A percentile compares a stretch with the other conserved stretches of the same genome.
phyloP scores from a whole-genome alignment of 2,113 vertebrate species.

The zebrafish (Danio rerio) region DNA sequence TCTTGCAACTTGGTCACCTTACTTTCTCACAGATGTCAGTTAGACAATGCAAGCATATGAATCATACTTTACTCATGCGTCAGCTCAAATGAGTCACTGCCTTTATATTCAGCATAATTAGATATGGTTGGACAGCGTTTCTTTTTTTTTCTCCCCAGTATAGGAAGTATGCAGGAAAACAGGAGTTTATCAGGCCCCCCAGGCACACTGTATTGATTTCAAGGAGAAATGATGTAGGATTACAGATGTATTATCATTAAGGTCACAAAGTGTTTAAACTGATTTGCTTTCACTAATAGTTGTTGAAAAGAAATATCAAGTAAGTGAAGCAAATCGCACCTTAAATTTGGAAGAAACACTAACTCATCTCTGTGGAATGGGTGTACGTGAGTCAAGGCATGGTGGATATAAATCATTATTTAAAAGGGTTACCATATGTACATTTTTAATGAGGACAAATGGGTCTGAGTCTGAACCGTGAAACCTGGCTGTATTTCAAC shows the following conservation, averaged over 20 bases:
- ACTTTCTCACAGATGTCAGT: slow-evolving; percentile 4
- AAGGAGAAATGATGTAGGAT: not conserved
- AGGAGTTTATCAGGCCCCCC: not conserved
- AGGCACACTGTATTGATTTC: slow-evolving; percentile 6
- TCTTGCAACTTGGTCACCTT: slow-evolving; percentile 7
- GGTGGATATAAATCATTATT: not conserved
- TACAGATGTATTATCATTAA: not conserved
- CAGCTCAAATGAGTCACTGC: slow-evolving; percentile 8
- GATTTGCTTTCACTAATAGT: not conserved
- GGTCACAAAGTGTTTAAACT: not conserved
- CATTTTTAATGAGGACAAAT: slow-evolving; percentile 10
- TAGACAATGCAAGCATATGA: not conserved
- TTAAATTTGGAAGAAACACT: not conserved
- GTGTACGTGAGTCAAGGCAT: not conserved
- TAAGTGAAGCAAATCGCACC: not conserved
- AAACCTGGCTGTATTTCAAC: not conserved
- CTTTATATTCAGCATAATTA: slow-evolving; percentile 15
- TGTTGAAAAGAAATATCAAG: not conserved
- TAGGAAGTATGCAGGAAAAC: not conserved
- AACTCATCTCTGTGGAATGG: not conserved
- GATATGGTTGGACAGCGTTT: not conserved
- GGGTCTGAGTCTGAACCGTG: not conserved
- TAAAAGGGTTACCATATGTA: not conserved
- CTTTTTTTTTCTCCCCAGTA: not conserved
- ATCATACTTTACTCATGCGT: not conserved